phyloP scores from a whole-genome alignment of 2,797 vertebrate genomes.

The Garrulus glandarius region DNA sequence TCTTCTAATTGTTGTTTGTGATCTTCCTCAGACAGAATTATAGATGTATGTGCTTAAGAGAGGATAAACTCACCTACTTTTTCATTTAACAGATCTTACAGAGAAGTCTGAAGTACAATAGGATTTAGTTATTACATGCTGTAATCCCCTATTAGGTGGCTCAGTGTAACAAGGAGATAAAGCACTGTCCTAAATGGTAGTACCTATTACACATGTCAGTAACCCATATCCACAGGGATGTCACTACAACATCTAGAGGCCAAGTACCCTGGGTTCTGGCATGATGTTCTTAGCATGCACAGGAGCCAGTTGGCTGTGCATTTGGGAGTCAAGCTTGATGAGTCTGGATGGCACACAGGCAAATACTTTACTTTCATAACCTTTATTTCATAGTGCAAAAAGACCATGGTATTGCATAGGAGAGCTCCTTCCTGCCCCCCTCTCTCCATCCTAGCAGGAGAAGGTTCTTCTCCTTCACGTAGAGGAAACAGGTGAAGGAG shows the following conservation, averaged over 20 bases:
- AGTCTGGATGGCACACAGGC: neutral
- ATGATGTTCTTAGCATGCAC: neutral
- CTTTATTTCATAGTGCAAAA: neutral
- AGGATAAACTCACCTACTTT: neutral
- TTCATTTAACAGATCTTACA: neutral
- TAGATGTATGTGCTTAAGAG: neutral
- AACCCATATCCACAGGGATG: conserved; percentile 16
- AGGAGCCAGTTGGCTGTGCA: conserved; percentile 29
- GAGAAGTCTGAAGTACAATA: neutral
- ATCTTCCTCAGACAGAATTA: neutral
- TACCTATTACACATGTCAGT: neutral
- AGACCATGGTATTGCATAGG: neutral
- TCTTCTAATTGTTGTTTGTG: neutral
- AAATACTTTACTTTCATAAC: neutral
- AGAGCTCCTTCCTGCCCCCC: neutral
- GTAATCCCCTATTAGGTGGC: neutral
- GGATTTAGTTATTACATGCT: neutral
- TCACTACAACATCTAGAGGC: conserved; percentile 17
- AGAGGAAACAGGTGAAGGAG: neutral
- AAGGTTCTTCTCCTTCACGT: neutral
- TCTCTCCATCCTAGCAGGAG: neutral
- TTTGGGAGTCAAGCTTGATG: neutral
- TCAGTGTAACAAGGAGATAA: neutral
- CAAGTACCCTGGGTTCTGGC: conserved; percentile 51
- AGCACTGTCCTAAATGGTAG: neutral